A percentile compares a stretch with the other conserved stretches of the same genome.
phyloP scores from a whole-genome alignment of 2,797 vertebrate species.

The Anolis apletophallus region DNA sequence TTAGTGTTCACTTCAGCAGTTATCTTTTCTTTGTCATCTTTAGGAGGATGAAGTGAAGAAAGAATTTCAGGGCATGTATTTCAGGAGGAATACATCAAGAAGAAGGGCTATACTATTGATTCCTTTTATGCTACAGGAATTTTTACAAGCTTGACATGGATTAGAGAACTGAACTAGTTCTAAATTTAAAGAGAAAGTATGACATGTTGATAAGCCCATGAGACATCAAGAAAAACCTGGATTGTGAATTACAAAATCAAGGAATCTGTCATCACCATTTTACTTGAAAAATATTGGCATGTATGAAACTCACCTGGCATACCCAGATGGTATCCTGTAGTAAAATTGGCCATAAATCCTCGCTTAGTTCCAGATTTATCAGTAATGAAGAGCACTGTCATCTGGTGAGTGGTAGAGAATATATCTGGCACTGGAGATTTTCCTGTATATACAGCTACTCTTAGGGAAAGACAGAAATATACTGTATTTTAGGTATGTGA shows the following conservation, averaged over 20 bases:
- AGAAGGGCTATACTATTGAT: no score
- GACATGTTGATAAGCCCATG: not conserved
- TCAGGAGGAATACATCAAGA: not conserved
- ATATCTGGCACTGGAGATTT: constrained; percentile 77
- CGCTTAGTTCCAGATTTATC: not conserved
- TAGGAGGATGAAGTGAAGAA: not conserved
- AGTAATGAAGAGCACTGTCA: constrained; percentile 85
- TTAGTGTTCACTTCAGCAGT: not conserved
- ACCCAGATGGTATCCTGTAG: constrained; percentile 84
- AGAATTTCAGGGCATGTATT: not conserved
- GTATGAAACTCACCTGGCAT: constrained; percentile 77
- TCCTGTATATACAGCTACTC: constrained; percentile 77
- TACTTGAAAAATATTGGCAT: not conserved
- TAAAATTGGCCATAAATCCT: constrained; percentile 93
- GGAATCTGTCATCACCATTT: not conserved
- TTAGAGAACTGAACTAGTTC: not conserved
- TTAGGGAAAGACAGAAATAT: constrained; percentile 13
- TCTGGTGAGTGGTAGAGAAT: constrained; percentile 86
- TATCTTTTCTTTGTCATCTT: not conserved
- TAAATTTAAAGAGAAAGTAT: not conserved
- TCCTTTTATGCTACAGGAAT: not conserved
- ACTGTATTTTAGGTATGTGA: no score
- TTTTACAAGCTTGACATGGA: not conserved
- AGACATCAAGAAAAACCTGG: not conserved
- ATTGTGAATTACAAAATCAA: not conserved